Base-by-base conservation (phyloP, 2,888 invertebrate species). In the Temnothorax ravouxi region DNA sequence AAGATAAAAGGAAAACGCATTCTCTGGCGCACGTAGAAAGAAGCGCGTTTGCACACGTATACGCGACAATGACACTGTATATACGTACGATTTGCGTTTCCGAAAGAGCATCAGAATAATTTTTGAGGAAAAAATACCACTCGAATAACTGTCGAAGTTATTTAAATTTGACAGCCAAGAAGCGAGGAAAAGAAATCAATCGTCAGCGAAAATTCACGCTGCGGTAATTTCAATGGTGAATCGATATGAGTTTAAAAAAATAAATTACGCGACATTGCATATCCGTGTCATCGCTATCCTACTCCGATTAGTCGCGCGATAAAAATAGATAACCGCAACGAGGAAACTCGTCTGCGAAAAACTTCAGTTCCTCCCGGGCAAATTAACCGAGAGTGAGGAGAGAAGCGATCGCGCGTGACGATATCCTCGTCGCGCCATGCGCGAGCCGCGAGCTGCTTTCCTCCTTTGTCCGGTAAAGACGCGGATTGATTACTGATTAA, bases 401-500 rank as follows among this genome's bases (percentile, higher is more conserved):
- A 59, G 29, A 18, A 11, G 59, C 13, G 47, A 18, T 29, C 59
- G 38, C 25, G 76, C 62, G 25, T 38, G 56, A 79, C 56, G 77
- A 72, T 29, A 59, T 59, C 52, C 72, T 80, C 38, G 18, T 34
- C 59, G 59, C 71, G 79, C 21, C 38, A 71, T 34, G 72, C 47
- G 72, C 72, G 71, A 79, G 50, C 9, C 44, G 44, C n/a, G 44
- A 56, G 44, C n/a, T 34, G 56, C 59, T 80, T 74, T 80, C 47
- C 79, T 80, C 59, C 74, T 72, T 80, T 80, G 79, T 80, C 34
- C 79, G 79, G n/a, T 54, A 34, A 11, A 52, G 34, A 64, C 81
- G 61, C 83, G 83, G 54, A 83, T 80, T 80, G 80, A 84, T 81
- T 81, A 80, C 84, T 81, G 84, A 67, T 81, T 84, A 83, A 83